phyloP scores from a whole-genome alignment of 2,797 vertebrate species.

The Sorex maritimensis region DNA sequence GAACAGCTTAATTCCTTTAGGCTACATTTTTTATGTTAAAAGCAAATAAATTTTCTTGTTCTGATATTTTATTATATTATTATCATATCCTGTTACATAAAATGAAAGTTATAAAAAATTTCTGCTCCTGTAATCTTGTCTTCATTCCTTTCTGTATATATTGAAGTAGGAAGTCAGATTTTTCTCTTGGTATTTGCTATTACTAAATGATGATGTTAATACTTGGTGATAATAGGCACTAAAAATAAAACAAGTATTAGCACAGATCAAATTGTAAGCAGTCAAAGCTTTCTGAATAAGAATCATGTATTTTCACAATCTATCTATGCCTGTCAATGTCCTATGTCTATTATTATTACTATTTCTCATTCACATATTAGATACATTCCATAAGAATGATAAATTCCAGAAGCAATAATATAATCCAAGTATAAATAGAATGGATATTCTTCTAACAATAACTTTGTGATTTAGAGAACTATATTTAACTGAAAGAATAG shows the following conservation, averaged over 20 bases:
- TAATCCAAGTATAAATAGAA: conserved; percentile 49
- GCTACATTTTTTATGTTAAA: conserved; percentile 72
- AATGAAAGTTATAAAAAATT: conserved; percentile 77
- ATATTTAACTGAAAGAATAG: not conserved
- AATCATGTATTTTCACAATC: conserved; percentile 55
- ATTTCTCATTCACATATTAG: conserved; percentile 79
- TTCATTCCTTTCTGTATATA: not conserved
- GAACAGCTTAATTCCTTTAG: conserved; percentile 69
- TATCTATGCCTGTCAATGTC: conserved; percentile 67
- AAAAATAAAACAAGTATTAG: conserved; percentile 45
- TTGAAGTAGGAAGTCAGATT: conserved; percentile 22
- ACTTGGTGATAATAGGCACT: conserved; percentile 51
- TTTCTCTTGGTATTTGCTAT: conserved; percentile 51
- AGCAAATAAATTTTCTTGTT: conserved; percentile 77
- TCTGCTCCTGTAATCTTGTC: conserved; percentile 64
- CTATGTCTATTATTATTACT: conserved; percentile 72
- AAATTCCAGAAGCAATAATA: conserved; percentile 67
- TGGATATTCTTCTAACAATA: not conserved
- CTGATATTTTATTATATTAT: conserved; percentile 80
- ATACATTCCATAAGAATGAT: conserved; percentile 70
- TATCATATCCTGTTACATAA: conserved; percentile 73
- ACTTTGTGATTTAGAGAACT: conserved; percentile 36
- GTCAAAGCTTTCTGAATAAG: conserved; percentile 30
- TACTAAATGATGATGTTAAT: conserved; percentile 41
- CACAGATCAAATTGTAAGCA: conserved; percentile 49